A percentile compares a stretch with the other conserved stretches of the same genome.
Evolutionary conservation across 2,888 invertebrate genomes (phyloP).

Genomic region (Euspilapteryx auroguttella): DNA sequence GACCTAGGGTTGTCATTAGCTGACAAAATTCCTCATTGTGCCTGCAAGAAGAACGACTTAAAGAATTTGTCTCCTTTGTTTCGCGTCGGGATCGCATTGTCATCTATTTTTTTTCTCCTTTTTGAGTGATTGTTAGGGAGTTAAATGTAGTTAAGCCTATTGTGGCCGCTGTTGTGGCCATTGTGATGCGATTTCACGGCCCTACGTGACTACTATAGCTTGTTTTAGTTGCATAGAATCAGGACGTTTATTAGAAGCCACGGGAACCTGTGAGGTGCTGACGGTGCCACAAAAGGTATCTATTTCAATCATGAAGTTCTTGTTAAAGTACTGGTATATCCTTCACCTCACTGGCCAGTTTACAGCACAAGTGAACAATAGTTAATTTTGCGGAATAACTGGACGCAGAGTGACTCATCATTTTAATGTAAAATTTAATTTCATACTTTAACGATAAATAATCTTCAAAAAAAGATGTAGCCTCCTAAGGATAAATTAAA

Average conservation of each 20-base stretch:
- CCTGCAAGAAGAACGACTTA: constrained; percentile 28
- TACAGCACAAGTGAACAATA: too few relatives aligned
- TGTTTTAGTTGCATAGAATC: constrained; percentile 36
- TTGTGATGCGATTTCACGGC: constrained; percentile 42
- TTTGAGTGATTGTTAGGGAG: constrained; percentile 53
- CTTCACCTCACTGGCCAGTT: too few relatives aligned
- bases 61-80: constrained; percentile 24
- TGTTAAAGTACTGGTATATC: too few relatives aligned
- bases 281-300: too few relatives aligned
- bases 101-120: constrained; percentile 29
- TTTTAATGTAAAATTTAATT: too few relatives aligned
- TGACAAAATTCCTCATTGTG: constrained; percentile 30
- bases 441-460: too few relatives aligned
- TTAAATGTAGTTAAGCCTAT: constrained; percentile 51
- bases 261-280: constrained; percentile 45
- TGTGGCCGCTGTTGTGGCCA: constrained; percentile 16
- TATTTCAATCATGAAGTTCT: too few relatives aligned
- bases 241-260: constrained; percentile 43
- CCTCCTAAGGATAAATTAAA: too few relatives aligned
- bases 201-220: constrained; percentile 21
- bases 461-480: too few relatives aligned
- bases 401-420: too few relatives aligned
- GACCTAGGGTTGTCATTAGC: constrained; percentile 36
- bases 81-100: constrained; percentile 28
- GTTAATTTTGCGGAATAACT: too few relatives aligned